Base-by-base conservation (phyloP, 2,113 vertebrate genomes). In the Dicaeum eximium region DNA sequence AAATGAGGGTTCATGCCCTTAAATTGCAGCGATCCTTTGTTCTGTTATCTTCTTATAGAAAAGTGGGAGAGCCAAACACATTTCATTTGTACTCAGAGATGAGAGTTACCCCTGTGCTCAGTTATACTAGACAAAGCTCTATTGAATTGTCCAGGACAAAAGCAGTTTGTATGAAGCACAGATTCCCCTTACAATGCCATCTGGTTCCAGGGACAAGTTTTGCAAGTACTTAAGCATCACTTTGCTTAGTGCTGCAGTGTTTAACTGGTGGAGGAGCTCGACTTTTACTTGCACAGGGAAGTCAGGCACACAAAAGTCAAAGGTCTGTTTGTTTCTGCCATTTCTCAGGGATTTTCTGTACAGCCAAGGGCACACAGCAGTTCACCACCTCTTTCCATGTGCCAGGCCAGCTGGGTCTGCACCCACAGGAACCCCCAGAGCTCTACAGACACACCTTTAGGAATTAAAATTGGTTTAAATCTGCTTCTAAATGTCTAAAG, bases 41-140 rank as follows among this genome's bases (percentile, higher is more conserved):
- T 95, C 87, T 87, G 50, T 92, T 96, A 93, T 88, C 64, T 77
- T 58, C 84, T 91, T 88, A 69, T n/a, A 85, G 86, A 91, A 82
- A 61, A 85, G 75, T 79, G 80, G 61, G 71, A 93, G 50, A 93
- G 66, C 54, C 81, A 92, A 96, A 89, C 47, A 65, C 74, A 66
- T 69, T 90, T 87, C 61, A 84, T 85, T 95, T 92, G 58, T 91
- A 72, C 61, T 91, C 45, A 45, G 78, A 91, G 77, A 61, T 2
- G 13, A 94, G 51, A 93, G 66, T 73, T 87, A 92, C 50, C 57
- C 61, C 24, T 2, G 3, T 73, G 73, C 71, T 88, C 84, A 79
- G 24, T 65, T 64, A 14, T 20, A 75, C 23, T 0, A 42, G 84
- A 91, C 81, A 94, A 84, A 91, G 91, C 62, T 69, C 70, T 87